Conservation (phyloP, 2,797 vertebrate genomes). For the Pantherophis alleghaniensis region DNA sequence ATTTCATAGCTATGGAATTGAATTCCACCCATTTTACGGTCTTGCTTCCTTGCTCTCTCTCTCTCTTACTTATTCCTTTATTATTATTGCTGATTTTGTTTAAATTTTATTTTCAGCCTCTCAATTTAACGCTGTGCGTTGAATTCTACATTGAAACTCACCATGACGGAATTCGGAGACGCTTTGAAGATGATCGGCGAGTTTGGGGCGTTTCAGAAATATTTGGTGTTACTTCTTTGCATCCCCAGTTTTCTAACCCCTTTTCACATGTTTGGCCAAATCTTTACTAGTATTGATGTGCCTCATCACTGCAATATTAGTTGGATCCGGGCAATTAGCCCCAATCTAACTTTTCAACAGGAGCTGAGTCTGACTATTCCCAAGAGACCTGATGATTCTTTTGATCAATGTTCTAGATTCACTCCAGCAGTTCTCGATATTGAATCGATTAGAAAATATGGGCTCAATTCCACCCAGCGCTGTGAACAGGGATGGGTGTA, state of each 20-base stretch:
- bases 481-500: slow-evolving; percentile 79
- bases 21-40: not conserved
- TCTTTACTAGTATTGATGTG: slow-evolving; percentile 70
- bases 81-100: not conserved
- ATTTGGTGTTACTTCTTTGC: slow-evolving; percentile 71
- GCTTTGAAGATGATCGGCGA: slow-evolving; percentile 76
- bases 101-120: slow-evolving; percentile 24
- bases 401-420: slow-evolving; percentile 80
- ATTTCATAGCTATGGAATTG: not conserved
- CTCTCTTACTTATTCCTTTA: not conserved
- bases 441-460: slow-evolving; percentile 70
- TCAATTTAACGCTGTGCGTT: not conserved
- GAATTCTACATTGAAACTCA: accelerated
- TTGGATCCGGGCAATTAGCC: slow-evolving; percentile 76
- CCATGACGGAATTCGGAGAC: slow-evolving; percentile 70
- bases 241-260: slow-evolving; percentile 67
- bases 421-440: slow-evolving; percentile 74
- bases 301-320: slow-evolving; percentile 78
- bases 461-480: slow-evolving; percentile 72
- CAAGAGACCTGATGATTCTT: slow-evolving; percentile 58
- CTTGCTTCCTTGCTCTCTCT: not conserved
- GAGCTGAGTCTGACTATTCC: slow-evolving; percentile 80
- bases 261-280: slow-evolving; percentile 77
- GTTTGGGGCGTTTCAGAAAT: slow-evolving; percentile 81
- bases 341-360: slow-evolving; percentile 70